Percentiles rank a stretch among this genome's conserved stretches.
Conservation (phyloP, 2,113 vertebrate genomes). For the Pontoporia blainvillei region DNA sequence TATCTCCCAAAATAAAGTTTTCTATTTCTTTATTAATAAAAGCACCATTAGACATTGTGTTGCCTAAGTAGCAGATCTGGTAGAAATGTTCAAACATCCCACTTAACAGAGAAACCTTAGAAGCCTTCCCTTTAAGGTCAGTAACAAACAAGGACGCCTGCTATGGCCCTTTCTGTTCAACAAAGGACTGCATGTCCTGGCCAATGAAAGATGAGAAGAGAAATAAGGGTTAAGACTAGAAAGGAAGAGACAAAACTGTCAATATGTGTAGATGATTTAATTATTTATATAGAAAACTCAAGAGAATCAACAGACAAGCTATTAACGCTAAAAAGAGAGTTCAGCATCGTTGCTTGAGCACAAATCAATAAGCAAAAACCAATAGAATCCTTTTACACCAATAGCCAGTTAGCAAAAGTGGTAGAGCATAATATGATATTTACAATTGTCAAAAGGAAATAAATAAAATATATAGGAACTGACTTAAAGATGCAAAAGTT, state of each 20-base stretch:
- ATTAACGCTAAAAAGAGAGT: background rate
- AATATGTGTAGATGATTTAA: slow-evolving; percentile 32
- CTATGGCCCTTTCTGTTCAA: slow-evolving; percentile 21
- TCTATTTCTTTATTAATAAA: slow-evolving; percentile 66
- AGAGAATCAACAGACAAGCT: background rate
- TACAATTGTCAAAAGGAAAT: background rate
- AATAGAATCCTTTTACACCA: background rate
- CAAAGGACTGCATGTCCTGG: background rate
- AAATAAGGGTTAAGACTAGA: slow-evolving; percentile 6
- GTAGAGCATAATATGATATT: background rate
- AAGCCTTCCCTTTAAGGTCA: slow-evolving; percentile 38
- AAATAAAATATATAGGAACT: background rate
- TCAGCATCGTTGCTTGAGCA: background rate
- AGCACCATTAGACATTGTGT: slow-evolving; percentile 18
- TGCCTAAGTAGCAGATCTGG: slow-evolving; percentile 6
- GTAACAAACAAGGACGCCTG: background rate
- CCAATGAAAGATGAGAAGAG: slow-evolving; percentile 35
- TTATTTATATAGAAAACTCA: background rate
- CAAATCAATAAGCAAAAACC: background rate
- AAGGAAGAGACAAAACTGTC: slow-evolving; percentile 5
- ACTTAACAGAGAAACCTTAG: slow-evolving; percentile 41
- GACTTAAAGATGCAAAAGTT: background rate
- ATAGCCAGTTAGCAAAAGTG: background rate
- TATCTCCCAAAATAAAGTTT: slow-evolving; percentile 43
- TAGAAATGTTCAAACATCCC: slow-evolving; percentile 44